Base-by-base conservation (phyloP, 1,140 invertebrate genomes). In the Drosophila chauvacae region DNA sequence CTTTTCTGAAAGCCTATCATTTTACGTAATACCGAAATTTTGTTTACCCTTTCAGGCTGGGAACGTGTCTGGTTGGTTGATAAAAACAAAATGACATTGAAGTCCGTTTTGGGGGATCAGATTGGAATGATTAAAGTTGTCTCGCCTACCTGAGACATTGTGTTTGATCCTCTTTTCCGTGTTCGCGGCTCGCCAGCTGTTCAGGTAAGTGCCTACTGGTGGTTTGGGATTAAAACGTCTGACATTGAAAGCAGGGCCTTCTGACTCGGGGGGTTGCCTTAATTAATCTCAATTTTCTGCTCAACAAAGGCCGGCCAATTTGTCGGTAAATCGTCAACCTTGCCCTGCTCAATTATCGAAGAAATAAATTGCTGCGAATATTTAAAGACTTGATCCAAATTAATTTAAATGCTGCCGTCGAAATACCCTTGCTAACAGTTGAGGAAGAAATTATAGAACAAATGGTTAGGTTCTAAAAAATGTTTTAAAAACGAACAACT, bases 1-100 rank as follows among this genome's bases (percentile, higher is more conserved):
- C 82, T 83, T 77, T 88, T 91, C 55, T 75, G 85, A 39, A 80
- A 55, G 47, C 85, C 81, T 57, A 77, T 88, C 86, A 92, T 88
- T 80, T 88, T 92, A 41, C 39, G 63, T 74, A 88, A 62, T 58
- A 91, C 81, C 44, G 73, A 91, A 92, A 92, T 92, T 91, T 91
- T 85, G 81, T 80, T 83, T 50, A 77, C 80, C 73, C 78, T 87
- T 41, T 69, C 47, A 62, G 74, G 68, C 59, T 65, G 55, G 11
- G 56, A 74, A 63, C 70, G 53, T 58, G 57, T 62, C 74, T 78
- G 53, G 23, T 65, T 4, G 30, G n/a, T 37, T 41, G 11, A 42
- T 26, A 61, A 50, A 69, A 42, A 45, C 47, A 30, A 37, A 74
- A 62, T 60, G 30, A 4, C 18, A 18, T 11, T 45, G 4, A 7